phyloP scores from a whole-genome alignment of 1,140 invertebrate genomes.

The Armadillidium nasatum region DNA sequence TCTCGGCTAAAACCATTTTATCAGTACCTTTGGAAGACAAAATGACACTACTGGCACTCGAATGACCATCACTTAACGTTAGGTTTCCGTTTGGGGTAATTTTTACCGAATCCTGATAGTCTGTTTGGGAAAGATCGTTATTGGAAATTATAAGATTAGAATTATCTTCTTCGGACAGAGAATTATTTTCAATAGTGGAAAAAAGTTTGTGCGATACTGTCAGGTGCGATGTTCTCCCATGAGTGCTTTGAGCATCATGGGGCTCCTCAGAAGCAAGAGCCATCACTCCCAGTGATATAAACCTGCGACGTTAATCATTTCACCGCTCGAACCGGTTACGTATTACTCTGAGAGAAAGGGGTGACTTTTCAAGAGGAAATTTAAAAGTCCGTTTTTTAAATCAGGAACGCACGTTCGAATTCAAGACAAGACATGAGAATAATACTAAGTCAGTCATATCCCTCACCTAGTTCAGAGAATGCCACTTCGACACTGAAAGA shows the following conservation, averaged over 20 bases:
- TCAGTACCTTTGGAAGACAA: not conserved
- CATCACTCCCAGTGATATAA: not conserved
- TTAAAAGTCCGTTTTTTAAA: too few species aligned
- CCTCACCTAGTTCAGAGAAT: constrained; percentile 2
- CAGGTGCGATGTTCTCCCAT: not conserved
- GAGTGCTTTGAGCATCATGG: not conserved
- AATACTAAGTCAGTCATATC: constrained; percentile 2
- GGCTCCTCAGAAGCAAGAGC: not conserved
- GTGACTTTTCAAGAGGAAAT: too few species aligned
- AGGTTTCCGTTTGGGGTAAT: not conserved
- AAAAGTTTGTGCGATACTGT: not conserved
- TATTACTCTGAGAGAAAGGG: not conserved
- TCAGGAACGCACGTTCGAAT: not conserved
- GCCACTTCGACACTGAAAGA: not conserved
- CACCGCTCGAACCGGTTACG: not conserved
- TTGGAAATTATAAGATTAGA: not conserved
- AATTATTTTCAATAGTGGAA: not conserved
- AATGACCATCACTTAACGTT: not conserved
- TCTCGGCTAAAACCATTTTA: constrained; percentile 8
- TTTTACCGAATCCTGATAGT: not conserved
- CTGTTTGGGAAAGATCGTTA: not conserved
- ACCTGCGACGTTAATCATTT: not conserved
- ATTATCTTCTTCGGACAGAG: not conserved
- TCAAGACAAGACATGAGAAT: constrained; percentile 2
- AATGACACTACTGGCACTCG: not conserved